phyloP scores from a whole-genome alignment of 2,888 invertebrate species.

The Bhutanitis thaidina region DNA sequence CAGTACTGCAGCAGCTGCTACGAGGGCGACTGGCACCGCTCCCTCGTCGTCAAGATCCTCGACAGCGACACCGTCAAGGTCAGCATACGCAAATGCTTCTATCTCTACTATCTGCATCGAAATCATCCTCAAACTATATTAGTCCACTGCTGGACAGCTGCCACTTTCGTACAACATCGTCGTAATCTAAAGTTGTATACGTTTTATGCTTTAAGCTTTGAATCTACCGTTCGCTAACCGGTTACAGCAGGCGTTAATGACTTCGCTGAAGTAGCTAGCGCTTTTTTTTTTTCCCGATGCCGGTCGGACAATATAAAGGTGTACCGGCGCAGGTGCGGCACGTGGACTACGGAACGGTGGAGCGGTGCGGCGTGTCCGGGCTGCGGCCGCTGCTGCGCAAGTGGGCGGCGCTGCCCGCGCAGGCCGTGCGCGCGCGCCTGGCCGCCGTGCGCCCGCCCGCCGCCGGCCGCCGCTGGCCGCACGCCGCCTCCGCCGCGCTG shows the following conservation, averaged over 20 bases:
- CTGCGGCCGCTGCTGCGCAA: slow-evolving; percentile 55
- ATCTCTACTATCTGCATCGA: no score
- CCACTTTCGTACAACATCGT: no score
- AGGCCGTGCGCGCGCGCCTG: slow-evolving; percentile 54
- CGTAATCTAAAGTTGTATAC: no score
- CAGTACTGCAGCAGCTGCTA: slow-evolving; percentile 69
- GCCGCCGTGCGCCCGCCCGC: not conserved
- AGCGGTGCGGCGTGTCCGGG: slow-evolving; percentile 34
- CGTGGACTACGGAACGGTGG: slow-evolving; percentile 81
- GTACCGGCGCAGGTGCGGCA: slow-evolving; percentile 77
- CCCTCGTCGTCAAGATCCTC: slow-evolving; percentile 61
- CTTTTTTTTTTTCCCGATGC: no score
- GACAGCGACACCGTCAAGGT: slow-evolving; percentile 69
- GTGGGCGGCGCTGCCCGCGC: slow-evolving; percentile 67
- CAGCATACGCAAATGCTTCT: no score
- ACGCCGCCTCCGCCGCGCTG: not conserved
- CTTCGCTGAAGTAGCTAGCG: no score
- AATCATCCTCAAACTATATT: no score
- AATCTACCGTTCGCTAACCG: no score
- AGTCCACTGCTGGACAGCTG: no score
- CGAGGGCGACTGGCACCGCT: slow-evolving; percentile 74
- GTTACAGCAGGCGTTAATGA: no score
- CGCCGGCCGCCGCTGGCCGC: not conserved
- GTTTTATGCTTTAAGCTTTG: no score
- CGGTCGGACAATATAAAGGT: no score